Evolutionary conservation across 1,140 invertebrate genomes (phyloP).

Genomic region (Hycleus phaleratus): DNA sequence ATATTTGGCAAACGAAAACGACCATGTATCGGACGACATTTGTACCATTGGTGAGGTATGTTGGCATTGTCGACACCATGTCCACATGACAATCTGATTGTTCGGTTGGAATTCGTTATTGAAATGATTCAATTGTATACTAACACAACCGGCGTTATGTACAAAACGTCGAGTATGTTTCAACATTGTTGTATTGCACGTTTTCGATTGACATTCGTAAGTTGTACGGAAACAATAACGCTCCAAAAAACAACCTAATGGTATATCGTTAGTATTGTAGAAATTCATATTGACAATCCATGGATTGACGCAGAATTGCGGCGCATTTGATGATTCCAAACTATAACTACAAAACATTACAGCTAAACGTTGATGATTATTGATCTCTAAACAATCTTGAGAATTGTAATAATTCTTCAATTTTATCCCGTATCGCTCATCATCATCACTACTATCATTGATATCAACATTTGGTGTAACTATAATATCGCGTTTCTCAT

Average conservation of each 20-base stretch:
- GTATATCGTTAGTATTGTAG: slow-evolving; percentile 90
- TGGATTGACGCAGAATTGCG: slow-evolving; percentile 82
- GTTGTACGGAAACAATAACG: slow-evolving; percentile 80
- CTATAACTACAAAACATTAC: slow-evolving; percentile 92
- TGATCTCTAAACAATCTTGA: slow-evolving; percentile 74
- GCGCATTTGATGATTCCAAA: slow-evolving; percentile 67
- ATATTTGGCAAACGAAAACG: slow-evolving; percentile 85
- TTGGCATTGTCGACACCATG: slow-evolving; percentile 72
- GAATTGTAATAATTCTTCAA: slow-evolving; percentile 5
- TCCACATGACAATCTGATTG: slow-evolving; percentile 78
- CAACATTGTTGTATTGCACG: slow-evolving; percentile 76
- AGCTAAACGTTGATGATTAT: slow-evolving; percentile 80
- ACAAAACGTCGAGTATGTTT: slow-evolving; percentile 81
- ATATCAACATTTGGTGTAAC: neutral
- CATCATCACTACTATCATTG: slow-evolving; percentile 6
- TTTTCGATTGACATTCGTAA: slow-evolving; percentile 74
- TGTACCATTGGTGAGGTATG: slow-evolving; percentile 64
- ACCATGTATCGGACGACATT: slow-evolving; percentile 75
- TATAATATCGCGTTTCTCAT: slow-evolving; percentile 37
- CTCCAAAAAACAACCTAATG: slow-evolving; percentile 88
- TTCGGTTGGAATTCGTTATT: slow-evolving; percentile 42
- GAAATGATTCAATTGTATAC: slow-evolving; percentile 54
- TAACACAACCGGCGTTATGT: slow-evolving; percentile 67
- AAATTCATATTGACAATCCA: slow-evolving; percentile 91
- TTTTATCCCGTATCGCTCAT: neutral